Percentiles rank a stretch among this genome's conserved stretches.
These are phyloP conservation scores for Cyclura pinguis DNA, from an alignment of 2,797 vertebrate species.

Conservation along the genomic window DNA sequence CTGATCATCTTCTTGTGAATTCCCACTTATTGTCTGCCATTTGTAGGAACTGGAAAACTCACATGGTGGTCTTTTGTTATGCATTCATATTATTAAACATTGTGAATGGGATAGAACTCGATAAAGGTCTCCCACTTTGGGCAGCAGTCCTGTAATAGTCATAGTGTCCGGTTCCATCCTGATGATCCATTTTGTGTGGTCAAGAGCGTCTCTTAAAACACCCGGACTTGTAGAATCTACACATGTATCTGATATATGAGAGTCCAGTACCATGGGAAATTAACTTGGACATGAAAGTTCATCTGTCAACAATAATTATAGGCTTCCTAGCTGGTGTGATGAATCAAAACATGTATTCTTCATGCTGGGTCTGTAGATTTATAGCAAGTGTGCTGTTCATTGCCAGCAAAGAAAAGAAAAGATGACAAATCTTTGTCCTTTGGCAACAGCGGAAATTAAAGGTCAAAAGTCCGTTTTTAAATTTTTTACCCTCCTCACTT, in stretches of 20 bases:
- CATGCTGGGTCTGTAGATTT: not conserved
- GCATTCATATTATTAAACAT: no score
- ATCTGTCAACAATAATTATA: conserved; percentile 34
- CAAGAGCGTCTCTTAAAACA: not conserved
- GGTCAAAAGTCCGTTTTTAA: not conserved
- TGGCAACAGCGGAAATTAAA: conserved; percentile 22
- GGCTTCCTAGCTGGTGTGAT: conserved; percentile 9
- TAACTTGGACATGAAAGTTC: conserved; percentile 19
- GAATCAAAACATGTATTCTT: not conserved
- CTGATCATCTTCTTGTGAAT: not conserved
- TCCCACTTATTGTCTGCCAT: not conserved
- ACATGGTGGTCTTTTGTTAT: not conserved
- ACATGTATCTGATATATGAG: not conserved
- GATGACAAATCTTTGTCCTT: conserved; percentile 32
- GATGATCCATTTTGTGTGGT: not conserved
- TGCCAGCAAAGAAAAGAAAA: not conserved
- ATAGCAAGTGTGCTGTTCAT: not conserved
- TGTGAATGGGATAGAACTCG: no score
- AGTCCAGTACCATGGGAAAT: not conserved
- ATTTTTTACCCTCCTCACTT: not conserved
- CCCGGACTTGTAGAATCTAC: not conserved
- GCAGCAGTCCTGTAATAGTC: not conserved
- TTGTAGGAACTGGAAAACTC: not conserved
- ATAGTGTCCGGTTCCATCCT: not conserved
- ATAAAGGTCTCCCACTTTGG: not conserved